These are phyloP conservation scores for Acanthornis magna DNA, from an alignment of 2,797 vertebrate species.

Conservation along the genomic window DNA sequence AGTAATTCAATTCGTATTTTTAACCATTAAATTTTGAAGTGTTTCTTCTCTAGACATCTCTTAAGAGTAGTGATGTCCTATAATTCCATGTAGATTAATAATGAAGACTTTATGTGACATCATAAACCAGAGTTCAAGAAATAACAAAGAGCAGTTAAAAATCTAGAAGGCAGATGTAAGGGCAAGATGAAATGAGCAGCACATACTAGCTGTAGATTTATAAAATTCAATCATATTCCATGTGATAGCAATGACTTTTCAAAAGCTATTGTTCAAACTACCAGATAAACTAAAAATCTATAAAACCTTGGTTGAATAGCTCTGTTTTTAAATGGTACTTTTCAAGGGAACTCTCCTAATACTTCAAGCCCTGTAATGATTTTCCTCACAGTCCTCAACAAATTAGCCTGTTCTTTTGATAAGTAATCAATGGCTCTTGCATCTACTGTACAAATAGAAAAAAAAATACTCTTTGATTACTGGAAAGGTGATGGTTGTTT, in stretches of 20 bases:
- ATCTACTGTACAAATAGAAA: neutral
- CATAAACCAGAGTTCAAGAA: neutral
- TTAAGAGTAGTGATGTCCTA: neutral
- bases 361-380: neutral
- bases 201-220: neutral
- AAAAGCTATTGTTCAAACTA: neutral
- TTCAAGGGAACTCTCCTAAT: conserved; percentile 8
- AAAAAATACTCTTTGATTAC: neutral
- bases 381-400: neutral
- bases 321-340: conserved; percentile 7
- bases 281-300: conserved; percentile 24
- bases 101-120: neutral
- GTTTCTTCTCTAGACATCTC: neutral
- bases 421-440: neutral
- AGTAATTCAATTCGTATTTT: neutral
- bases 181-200: neutral
- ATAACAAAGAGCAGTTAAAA: neutral
- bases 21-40: neutral
- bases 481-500: neutral
- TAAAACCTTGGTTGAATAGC: neutral
- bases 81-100: neutral
- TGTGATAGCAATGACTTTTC: neutral
- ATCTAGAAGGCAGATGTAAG: neutral
- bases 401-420: conserved; percentile 17
- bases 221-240: neutral